Evolutionary conservation across 2,888 invertebrate genomes (phyloP), one percentile per base, ranked within the genome.

Genomic region (Archips xylosteana): DNA sequence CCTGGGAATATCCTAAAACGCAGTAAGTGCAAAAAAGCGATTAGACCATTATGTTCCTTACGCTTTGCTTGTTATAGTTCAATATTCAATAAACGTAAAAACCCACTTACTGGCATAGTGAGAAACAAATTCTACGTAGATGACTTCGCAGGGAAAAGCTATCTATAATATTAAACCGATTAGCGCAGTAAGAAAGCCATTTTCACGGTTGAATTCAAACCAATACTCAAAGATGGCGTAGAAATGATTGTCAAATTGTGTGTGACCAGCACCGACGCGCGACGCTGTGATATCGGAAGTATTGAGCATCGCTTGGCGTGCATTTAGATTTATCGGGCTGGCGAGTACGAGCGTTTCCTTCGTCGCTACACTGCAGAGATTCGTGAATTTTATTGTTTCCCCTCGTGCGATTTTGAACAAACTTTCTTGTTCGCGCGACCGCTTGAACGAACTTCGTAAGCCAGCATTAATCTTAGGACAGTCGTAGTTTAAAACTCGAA

Each of bases 351-450:
- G 64, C 69, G 42, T 68, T 62, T 61, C 67, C 60, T 42, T 51
- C 23, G 13, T n/a, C 47, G 70, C 59, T 49, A 39, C 71, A n/a
- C 62, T 81, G 84, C 85, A 85, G 85, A 85, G 87, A 89, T 85
- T 89, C 89, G 90, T 90, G 85, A 89, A 92, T 92, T 92, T 92
- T 91, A 92, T 91, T 90, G 91, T 89, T 91, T 89, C 87, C 89
- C 83, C 82, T 83, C 76, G 82, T 82, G 81, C 84, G 84, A 84
- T 84, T 82, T 78, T 80, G 82, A 82, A 78, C 84, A 83, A 90
- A 89, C 84, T 90, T 90, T 87, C 80, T 83, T 87, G 88, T 89
- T 89, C 87, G 83, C 86, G 86, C 85, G 83, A 86, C 84, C 81
- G 80, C 81, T 78, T 81, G 78, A 79, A 76, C 76, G 79, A 78